phyloP scores from a whole-genome alignment of 2,797 vertebrate genomes.

The Eutrigla gurnardus region DNA sequence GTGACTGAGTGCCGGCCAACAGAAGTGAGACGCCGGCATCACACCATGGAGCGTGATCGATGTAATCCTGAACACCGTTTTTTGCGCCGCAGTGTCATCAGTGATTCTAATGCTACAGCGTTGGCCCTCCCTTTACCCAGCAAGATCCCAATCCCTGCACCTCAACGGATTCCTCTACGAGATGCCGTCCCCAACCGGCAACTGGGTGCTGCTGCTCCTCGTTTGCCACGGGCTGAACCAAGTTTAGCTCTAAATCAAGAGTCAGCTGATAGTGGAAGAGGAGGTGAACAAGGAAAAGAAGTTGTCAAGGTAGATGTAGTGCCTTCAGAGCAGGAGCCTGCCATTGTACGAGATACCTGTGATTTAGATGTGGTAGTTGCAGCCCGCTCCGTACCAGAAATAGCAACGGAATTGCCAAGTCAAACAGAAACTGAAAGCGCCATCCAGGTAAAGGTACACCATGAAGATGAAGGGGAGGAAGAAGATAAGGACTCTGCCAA shows the following conservation, averaged over 20 bases:
- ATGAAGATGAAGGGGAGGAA: slow-evolving; percentile 77
- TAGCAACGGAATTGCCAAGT: slow-evolving; percentile 58
- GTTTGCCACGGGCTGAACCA: slow-evolving; percentile 52
- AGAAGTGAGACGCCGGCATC: slow-evolving; percentile 92
- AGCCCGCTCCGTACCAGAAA: slow-evolving; percentile 35
- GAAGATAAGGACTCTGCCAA: slow-evolving; percentile 79
- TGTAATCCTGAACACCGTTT: slow-evolving; percentile 95
- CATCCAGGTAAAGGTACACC: slow-evolving; percentile 59
- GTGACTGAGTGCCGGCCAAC: slow-evolving; percentile 86
- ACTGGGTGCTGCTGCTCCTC: slow-evolving; percentile 56
- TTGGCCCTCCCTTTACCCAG: slow-evolving; percentile 90
- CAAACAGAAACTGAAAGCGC: slow-evolving; percentile 66
- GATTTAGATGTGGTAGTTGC: slow-evolving; percentile 61
- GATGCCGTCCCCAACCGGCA: slow-evolving; percentile 64
- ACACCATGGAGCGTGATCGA: slow-evolving; percentile 97
- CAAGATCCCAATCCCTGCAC: slow-evolving; percentile 81
- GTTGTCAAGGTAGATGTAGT: slow-evolving; percentile 70
- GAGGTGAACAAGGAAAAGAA: slow-evolving; percentile 53
- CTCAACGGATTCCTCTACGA: slow-evolving; percentile 70
- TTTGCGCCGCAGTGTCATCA: slow-evolving; percentile 96
- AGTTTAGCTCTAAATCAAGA: slow-evolving; percentile 55
- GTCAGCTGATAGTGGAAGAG: slow-evolving; percentile 44
- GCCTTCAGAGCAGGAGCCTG: slow-evolving; percentile 67
- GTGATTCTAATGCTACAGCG: slow-evolving; percentile 96
- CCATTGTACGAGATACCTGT: slow-evolving; percentile 55